Conservation (phyloP, 1,140 invertebrate species). For the Zeugodacus cucurbitae region DNA sequence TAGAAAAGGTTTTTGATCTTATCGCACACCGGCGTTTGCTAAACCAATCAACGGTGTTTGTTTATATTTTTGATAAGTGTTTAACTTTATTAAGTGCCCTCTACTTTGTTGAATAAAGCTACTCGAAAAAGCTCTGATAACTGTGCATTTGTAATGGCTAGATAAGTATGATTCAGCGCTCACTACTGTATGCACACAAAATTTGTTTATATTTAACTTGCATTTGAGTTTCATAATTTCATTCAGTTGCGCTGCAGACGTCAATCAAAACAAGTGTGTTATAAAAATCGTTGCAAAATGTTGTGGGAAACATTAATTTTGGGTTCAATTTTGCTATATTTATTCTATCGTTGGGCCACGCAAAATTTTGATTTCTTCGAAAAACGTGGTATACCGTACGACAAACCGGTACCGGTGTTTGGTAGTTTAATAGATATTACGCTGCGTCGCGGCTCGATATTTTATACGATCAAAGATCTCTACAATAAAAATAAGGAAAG, state of each 20-base stretch:
- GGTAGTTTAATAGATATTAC: slow-evolving; percentile 53
- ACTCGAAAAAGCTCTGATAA: background rate
- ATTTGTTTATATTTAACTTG: background rate
- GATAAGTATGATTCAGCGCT: background rate
- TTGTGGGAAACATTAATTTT: slow-evolving; percentile 51
- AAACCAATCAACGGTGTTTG: background rate
- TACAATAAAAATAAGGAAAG: slow-evolving; percentile 51
- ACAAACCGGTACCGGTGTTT: slow-evolving; percentile 52
- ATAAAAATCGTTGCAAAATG: slow-evolving; percentile 46
- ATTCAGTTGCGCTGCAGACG: background rate
- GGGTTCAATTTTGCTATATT: slow-evolving; percentile 43
- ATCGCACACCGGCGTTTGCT: background rate
- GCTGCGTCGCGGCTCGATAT: slow-evolving; percentile 49
- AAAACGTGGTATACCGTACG: slow-evolving; percentile 50
- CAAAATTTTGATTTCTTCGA: slow-evolving; percentile 56
- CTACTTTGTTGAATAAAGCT: background rate
- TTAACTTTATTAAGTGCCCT: background rate
- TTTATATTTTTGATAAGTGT: background rate
- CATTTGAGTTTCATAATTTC: background rate
- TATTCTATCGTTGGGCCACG: slow-evolving; percentile 57
- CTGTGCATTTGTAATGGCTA: background rate
- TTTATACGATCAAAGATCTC: slow-evolving; percentile 53
- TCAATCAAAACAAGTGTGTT: background rate
- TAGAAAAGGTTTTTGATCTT: background rate
- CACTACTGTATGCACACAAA: background rate